A percentile compares a stretch with the other conserved stretches of the same genome.
phyloP scores from a whole-genome alignment of 2,888 invertebrate species.

The Tipula unca region DNA sequence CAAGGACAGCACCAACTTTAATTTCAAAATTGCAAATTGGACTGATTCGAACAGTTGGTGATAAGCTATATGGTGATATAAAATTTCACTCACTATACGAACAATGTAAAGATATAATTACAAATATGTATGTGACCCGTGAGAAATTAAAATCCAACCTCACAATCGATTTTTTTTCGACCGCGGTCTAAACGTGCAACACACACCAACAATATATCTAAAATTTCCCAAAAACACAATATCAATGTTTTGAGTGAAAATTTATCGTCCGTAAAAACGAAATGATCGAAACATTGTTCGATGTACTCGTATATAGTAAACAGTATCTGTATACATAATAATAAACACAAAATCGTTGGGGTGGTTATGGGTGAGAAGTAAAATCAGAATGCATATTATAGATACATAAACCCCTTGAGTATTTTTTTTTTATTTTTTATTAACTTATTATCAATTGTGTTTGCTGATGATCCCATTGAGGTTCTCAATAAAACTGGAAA shows the following conservation, averaged over 20 bases:
- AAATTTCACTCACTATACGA: too few relatives aligned
- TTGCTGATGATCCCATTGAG: not conserved
- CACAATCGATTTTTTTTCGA: too few relatives aligned
- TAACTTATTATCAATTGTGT: not conserved
- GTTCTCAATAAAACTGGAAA: not conserved
- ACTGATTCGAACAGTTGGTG: too few relatives aligned
- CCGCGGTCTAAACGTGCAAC: not conserved
- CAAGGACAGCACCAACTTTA: too few relatives aligned
- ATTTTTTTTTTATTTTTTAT: not conserved
- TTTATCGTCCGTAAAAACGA: not conserved
- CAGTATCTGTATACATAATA: not conserved
- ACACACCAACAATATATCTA: not conserved
- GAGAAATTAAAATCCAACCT: too few relatives aligned
- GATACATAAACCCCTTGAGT: not conserved
- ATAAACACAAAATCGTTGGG: not conserved
- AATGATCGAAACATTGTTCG: not conserved
- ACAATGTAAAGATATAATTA: too few relatives aligned
- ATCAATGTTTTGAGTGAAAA: conserved; percentile 14
- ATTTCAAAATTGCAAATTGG: too few relatives aligned
- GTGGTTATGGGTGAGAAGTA: conserved; percentile 8
- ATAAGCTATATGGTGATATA: too few relatives aligned
- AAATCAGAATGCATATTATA: not conserved
- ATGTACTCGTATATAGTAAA: too few relatives aligned
- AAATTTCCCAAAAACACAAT: not conserved
- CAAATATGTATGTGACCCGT: too few relatives aligned